phyloP scores from a whole-genome alignment of 2,113 vertebrate genomes.

The Herpetotheres cachinnans region DNA sequence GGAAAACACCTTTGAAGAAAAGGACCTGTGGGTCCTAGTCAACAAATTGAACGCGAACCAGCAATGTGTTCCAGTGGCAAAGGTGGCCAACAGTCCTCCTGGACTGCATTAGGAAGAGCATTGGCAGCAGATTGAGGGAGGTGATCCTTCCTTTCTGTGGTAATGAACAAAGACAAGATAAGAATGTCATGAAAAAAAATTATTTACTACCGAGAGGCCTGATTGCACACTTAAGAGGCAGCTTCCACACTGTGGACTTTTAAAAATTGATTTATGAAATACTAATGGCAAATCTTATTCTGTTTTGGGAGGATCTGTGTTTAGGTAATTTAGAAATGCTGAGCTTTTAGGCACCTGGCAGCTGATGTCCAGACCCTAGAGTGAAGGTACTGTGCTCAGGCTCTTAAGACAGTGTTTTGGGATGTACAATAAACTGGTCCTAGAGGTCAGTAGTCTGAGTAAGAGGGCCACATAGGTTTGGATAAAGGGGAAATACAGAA shows the following conservation, averaged over 20 bases:
- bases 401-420: not conserved
- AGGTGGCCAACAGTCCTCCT: not conserved
- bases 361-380: not conserved
- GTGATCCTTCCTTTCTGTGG: not conserved
- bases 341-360: not conserved
- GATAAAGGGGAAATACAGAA: not conserved
- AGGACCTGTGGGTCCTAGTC: not conserved
- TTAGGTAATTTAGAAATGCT: not conserved
- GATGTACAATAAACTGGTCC: not conserved
- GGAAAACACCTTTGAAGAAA: not conserved
- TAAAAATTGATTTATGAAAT: not conserved
- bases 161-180: not conserved
- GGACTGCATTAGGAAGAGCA: not conserved
- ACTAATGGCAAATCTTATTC: not conserved
- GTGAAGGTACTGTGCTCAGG: not conserved
- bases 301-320: not conserved
- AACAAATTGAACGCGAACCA: not conserved
- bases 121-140: not conserved
- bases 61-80: accelerated
- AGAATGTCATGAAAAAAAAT: not conserved
- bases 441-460: not conserved
- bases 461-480: not conserved
- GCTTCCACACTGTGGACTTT: not conserved
- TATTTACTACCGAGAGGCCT: not conserved
- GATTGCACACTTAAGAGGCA: not conserved